A percentile compares a stretch with the other conserved stretches of the same genome.
Conservation (phyloP, 2,113 vertebrate genomes). For the Tragulus kanchil region DNA sequence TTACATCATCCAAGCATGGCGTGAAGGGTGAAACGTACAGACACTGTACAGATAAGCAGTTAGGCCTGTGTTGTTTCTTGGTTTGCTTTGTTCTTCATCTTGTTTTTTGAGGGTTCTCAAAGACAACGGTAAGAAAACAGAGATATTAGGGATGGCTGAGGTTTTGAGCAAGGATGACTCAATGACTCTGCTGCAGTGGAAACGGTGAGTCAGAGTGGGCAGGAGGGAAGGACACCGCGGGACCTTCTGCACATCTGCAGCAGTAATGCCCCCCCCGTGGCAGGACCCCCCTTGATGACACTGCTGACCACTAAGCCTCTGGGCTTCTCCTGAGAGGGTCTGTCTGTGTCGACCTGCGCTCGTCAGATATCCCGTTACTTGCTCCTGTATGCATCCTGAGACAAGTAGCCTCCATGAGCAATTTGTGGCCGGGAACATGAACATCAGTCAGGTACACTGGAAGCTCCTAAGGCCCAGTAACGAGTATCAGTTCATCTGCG, state of each 20-base stretch:
- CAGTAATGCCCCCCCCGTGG: too few species aligned
- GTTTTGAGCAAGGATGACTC: neutral
- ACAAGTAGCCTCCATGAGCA: neutral
- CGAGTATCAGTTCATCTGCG: neutral
- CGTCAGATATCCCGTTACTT: neutral
- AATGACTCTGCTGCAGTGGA: neutral
- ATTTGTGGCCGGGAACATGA: neutral
- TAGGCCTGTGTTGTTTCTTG: neutral
- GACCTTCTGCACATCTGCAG: too few species aligned
- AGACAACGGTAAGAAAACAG: neutral
- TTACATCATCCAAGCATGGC: neutral
- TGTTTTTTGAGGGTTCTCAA: neutral
- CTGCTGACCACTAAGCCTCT: neutral
- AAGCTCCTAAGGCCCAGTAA: neutral
- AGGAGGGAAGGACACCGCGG: too few species aligned
- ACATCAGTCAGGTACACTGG: neutral
- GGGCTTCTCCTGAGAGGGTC: neutral
- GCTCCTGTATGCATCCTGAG: neutral
- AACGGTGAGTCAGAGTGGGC: constrained; percentile 6
- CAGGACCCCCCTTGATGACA: neutral
- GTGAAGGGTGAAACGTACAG: neutral
- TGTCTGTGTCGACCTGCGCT: neutral
- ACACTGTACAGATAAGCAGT: neutral
- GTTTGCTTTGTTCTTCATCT: neutral
- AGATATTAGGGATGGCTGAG: neutral